Evolutionary conservation across 92 coral and sea anemone species (phyloP), one percentile per base, ranked within the genome.

Genomic region (Porites rus): DNA sequence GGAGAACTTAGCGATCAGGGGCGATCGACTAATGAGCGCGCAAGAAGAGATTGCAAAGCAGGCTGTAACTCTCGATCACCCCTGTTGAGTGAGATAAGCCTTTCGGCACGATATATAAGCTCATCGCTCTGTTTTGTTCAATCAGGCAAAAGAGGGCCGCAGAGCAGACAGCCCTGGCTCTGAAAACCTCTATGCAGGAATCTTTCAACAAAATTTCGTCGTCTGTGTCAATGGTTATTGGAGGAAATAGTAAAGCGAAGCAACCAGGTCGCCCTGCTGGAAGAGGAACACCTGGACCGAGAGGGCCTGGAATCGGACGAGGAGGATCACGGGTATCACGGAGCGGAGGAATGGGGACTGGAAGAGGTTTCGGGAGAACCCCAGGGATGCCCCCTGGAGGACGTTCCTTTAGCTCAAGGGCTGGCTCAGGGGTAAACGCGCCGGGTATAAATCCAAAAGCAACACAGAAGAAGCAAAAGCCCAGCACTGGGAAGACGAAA

Each of bases 111-210:
- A 28, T 2, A 28, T 28, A 28, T 28, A 28, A 28, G 0, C 0
- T 28, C 31, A 28, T 28, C 31, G 4, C 10, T 4, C 46, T 67
- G 19, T 51, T 18, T 18, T 75, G n/a, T 56, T 56, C 16, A 56
- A 4, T 13, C 66, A 81, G 86, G 50, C 38, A n/a, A n/a, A 81
- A 13, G 69, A 81, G 31, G 20, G 77, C 77, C 77, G 69, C 86
- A 2, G 77, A 53, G 19, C n/a, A 71, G 51, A 81, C 10, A 62
- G 69, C 69, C 1, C 53, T 25, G 3, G 70, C 19, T 7, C 76
- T 69, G 22, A 81, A 69, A 81, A 69, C 28, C 2, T 28, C 77
- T 46, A 12, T 69, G 85, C 4, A 5, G 8, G 51, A 80, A 28
- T 80, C 84, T 8, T 54, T 58, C 58, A 28, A 25, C 58, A 56